These are phyloP conservation scores for Brachyalestes nurse DNA, from an alignment of 2,797 vertebrate species.

Conservation along the genomic window DNA sequence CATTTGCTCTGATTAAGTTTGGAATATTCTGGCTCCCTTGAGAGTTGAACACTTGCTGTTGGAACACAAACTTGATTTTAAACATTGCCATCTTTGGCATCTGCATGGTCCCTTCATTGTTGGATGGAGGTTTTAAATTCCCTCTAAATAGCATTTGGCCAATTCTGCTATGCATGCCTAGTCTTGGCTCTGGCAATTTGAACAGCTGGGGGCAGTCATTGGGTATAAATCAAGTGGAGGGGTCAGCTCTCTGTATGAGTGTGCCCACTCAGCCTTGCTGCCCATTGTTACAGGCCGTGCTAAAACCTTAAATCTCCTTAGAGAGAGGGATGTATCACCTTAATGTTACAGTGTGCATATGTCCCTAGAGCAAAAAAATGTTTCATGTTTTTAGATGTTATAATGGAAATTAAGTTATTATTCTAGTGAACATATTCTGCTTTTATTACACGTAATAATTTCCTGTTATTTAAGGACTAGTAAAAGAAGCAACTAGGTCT, in stretches of 20 bases:
- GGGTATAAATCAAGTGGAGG: constrained; percentile 77
- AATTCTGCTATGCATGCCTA: constrained; percentile 75
- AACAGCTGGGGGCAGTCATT: constrained; percentile 82
- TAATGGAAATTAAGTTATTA: neutral
- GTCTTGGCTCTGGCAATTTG: constrained; percentile 73
- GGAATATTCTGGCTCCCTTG: constrained; percentile 27
- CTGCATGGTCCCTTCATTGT: constrained; percentile 50
- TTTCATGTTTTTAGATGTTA: neutral
- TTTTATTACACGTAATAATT: neutral
- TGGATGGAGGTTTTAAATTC: constrained; percentile 65
- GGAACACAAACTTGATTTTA: constrained; percentile 54
- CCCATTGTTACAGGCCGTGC: constrained; percentile 48
- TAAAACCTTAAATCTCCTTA: constrained; percentile 26
- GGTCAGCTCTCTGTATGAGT: constrained; percentile 67
- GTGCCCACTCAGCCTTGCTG: constrained; percentile 65
- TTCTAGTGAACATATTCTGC: neutral
- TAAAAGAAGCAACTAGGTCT: neutral
- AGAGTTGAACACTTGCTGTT: constrained; percentile 40
- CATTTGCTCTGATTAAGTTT: constrained; percentile 28
- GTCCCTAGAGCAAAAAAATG: neutral
- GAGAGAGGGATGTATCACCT: neutral
- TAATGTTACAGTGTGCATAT: neutral
- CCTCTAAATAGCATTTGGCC: constrained; percentile 67
- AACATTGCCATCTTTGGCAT: constrained; percentile 50
- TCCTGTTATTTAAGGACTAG: neutral